These are phyloP conservation scores for Ardeotis arabs DNA, from an alignment of 2,113 vertebrate species.

Conservation along the genomic window DNA sequence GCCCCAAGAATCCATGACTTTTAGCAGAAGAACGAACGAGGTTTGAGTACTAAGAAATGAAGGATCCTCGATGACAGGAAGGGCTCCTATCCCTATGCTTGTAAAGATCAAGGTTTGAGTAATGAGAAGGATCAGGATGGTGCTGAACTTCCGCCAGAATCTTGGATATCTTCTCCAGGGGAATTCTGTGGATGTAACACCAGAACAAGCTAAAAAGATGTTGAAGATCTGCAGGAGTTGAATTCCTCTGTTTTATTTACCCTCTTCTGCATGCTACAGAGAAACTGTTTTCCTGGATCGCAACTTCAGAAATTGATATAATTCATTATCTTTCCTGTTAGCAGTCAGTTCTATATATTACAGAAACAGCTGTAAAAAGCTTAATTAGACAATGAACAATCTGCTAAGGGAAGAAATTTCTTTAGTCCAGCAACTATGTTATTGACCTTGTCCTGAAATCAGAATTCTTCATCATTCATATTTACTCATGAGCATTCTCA, in stretches of 20 bases:
- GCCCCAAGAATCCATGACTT: background rate
- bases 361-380: background rate
- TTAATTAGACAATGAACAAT: background rate
- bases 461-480: background rate
- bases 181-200: background rate
- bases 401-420: background rate
- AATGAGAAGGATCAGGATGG: background rate
- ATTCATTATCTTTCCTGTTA: background rate
- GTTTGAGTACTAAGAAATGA: background rate
- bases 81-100: background rate
- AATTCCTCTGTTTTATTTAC: background rate
- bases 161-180: background rate
- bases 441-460: background rate
- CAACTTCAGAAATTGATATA: background rate
- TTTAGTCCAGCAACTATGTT: background rate
- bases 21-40: background rate
- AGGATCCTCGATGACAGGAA: background rate
- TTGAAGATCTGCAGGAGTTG: background rate
- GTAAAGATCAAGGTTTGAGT: background rate
- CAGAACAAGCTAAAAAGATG: background rate
- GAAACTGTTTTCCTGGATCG: background rate
- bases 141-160: background rate
- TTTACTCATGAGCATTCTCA: background rate
- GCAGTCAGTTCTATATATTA: background rate
- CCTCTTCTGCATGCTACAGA: background rate